Evolutionary conservation across 1,140 invertebrate species (phyloP), one percentile per base, ranked within the genome.

Genomic region (Pomacea maculata): DNA sequence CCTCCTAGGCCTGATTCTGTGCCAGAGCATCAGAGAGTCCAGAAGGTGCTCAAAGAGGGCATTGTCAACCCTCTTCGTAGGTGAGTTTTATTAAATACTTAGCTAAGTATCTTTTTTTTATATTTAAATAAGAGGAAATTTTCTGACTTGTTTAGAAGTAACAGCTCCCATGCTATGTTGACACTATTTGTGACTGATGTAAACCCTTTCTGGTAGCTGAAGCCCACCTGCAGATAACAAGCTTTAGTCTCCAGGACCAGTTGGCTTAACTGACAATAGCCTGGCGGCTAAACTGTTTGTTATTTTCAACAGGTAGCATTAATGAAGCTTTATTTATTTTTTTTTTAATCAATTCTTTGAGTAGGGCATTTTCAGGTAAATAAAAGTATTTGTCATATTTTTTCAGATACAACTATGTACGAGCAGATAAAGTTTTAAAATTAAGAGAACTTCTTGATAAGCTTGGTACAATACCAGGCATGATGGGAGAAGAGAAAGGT

Each of bases 351-450:
- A 6, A 45, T 45, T 45, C 21, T 70, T n/a, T 3, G 2, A 21
- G 67, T 25, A 21, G 29, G 11, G 12, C 21, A 12, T 25, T 17
- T n/a, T 14, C 67, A 70, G 21, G 29, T 70, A 70, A 25, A 70
- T n/a, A 12, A 45, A 45, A 14, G 57, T 61, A 17, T 14, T 61
- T 67, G 9, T 54, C 45, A 34, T 74, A 12, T 82, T 80, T n/a
- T 54, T 65, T 82, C 81, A 92, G 92, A 87, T 95, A 97, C 90
- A 92, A 96, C 80, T 99, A 95, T 93, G 97, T 99, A 25, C 93
- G 96, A 86, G 97, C 97, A 15, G 96, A 98, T 92, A 94, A 96
- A 85, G 96, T 99, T n/a, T 97, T 99, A 96, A 96, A 97, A 91
- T 92, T 99, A 61, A 93, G 98, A 76, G 95, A 94, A 82, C 92